Evolutionary conservation across 2,888 invertebrate genomes (phyloP), one percentile per base, ranked within the genome.

Genomic region (Ellobium chinense): DNA sequence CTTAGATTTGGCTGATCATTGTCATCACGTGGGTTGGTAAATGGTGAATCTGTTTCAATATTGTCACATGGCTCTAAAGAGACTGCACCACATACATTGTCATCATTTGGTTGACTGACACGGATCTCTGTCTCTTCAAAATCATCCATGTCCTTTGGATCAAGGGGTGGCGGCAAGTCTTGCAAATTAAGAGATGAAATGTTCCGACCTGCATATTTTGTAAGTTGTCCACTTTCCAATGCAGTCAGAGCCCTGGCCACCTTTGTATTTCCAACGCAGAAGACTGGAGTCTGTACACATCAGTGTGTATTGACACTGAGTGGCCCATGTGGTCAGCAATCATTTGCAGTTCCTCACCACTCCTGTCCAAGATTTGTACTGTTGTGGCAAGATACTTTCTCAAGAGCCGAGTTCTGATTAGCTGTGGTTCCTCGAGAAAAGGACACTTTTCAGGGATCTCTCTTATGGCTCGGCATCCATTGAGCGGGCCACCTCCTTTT

Each of bases 301-400:
- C 80, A n/a, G 85, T 82, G 68, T 85, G 85, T 5, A 85, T 82
- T 1, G 66, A 63, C 4, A 85, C 39, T n/a, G 54, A 70, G 56
- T 85, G 85, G 9, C 85, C 83, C 83, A 84, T 82, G 54, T 85
- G 84, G 72, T 85, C 85, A 1, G 85, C 84, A 14, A 85, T 66
- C 79, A 85, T 81, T 58, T 84, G 81, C 27, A 85, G 58, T 54
- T 85, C 85, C 39, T 78, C 76, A 5, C 62, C 80, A 54, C 31
- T 79, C 85, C 83, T 84, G 56, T 83, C 82, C 29, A 83, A 39
- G 27, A 83, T 74, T 81, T 65, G 65, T 14, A 76, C 68, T 12
- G 78, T 80, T 39, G 82, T 84, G 31, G 84, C 84, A 7, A 84
- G 65, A 46, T 84, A 82, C 31, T 82, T 82, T 34, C 84, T 46